Evolutionary conservation across 2,113 vertebrate species (phyloP), one percentile per base, ranked within the genome.

Genomic region (Boleophthalmus pectinirostris): DNA sequence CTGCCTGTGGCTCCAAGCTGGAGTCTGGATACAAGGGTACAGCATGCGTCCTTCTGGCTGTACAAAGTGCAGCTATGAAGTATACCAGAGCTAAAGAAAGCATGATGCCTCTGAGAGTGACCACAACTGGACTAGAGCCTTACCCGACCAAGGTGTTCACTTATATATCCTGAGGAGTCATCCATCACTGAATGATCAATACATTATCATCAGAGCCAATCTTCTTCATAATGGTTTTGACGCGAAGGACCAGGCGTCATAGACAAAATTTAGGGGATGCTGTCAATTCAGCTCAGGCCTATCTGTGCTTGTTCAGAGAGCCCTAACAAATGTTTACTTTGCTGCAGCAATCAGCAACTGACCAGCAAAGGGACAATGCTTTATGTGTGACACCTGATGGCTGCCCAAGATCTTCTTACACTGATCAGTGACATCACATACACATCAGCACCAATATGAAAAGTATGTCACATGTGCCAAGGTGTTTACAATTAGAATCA

Each of bases 281-380:
- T 91, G 88, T 92, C 89, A 81, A 91, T 91, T 87, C 68, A 70
- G 61, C 81, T 45, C n/a, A 45, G 56, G 81, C 82, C 92, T 94
- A 94, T 95, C 93, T 88, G 77, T 87, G 91, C 89, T 93, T 92
- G 87, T 86, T 85, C 89, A 94, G 93, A 78, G 84, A 77, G 64
- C 33, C 68, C 86, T 92, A 90, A 94, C 89, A 93, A 94, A 95
- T 91, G 90, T 93, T 94, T 85, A 73, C 86, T 77, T 66, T 80
- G 66, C 68, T 35, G 74, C 77, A 76, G 81, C 82, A 90, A 90
- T 93, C 88, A 90, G 83, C 53, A 57, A 74, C 75, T 73, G 78
- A 72, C 80, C 74, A 68, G 65, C 68, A 33, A 29, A 72, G 54
- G 71, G 33, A 65, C 10, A 68, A 79, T 89, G 84, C 66, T 92